Conservation (phyloP, 2,888 invertebrate species). For the Xestia sexstrigata region DNA sequence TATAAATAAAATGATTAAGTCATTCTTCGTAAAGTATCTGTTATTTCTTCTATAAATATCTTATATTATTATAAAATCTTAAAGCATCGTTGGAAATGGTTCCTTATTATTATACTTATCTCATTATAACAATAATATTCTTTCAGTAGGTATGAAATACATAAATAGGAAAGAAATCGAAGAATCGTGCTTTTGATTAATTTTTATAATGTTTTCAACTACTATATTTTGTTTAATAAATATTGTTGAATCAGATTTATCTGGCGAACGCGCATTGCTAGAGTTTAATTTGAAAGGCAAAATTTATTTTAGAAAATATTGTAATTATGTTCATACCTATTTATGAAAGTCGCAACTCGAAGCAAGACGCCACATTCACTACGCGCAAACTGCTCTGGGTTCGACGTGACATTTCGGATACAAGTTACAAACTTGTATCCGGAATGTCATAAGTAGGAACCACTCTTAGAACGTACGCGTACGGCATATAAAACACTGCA, state of each 20-base stretch:
- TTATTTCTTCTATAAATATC: neutral
- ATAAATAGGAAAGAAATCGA: too few relatives aligned
- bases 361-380: slow-evolving; percentile 2
- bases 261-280: neutral
- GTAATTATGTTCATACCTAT: slow-evolving; percentile 4
- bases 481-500: neutral
- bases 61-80: too few relatives aligned
- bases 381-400: slow-evolving; percentile 13
- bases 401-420: slow-evolving; percentile 29
- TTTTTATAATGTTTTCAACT: neutral
- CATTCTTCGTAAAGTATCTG: too few relatives aligned
- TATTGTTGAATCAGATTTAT: neutral
- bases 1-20: neutral
- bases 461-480: neutral
- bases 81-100: neutral
- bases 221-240: neutral
- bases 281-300: neutral
- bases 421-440: slow-evolving; percentile 8
- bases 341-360: neutral
- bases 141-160: neutral
- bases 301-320: neutral
- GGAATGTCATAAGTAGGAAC: neutral
- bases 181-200: too few relatives aligned
- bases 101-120: neutral
- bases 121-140: neutral